Evolutionary conservation across 30 jellyfish, hydroid and myxozoan species (phyloP), one percentile per base, ranked within the genome.

Genomic region (Aurelia sp.): DNA sequence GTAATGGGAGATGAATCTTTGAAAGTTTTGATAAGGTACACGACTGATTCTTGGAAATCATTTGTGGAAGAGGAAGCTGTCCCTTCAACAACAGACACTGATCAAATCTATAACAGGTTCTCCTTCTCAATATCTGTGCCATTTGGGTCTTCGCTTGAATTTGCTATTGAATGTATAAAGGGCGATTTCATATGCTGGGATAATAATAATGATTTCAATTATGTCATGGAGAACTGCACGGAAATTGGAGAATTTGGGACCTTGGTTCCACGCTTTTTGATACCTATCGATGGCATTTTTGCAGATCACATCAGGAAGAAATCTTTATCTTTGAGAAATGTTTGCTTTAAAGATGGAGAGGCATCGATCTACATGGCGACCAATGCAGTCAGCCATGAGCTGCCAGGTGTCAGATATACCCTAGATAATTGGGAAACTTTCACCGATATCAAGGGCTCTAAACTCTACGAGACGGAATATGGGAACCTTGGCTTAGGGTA

Each of bases 111-210:
- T 13, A 67, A 61, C 15, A 40, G 53, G 61, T 84, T 84, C 55
- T 62, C 57, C 3, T 72, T 73, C 78, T 9, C 82, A 17, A 12
- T 84, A 11, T 62, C 17, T 11, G 82, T 84, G n/a, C 93, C 93
- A 59, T 22, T 48, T 27, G 81, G 63, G 19, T 58, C 62, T 13
- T 73, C 87, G 0, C 40, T 71, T 20, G 81, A 75, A 68, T 88
- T 88, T 57, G 97, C 96, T 11, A 86, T 88, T 16, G 27, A 50
- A 21, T 20, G 96, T 40, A 40, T 61, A 16, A 40, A 74, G 19
- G 95, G 27, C 30, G 50, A 62, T 50, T 89, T 85, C 6, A 48
- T 18, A 11, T 57, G 50, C 79, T 93, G 98, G 98, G 98, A 93
- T 80, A 93, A 84, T 40, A 81, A 92, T 51, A 44, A 44, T 19